Base-by-base conservation (phyloP, 1,140 invertebrate genomes). In the Gryon sp. region DNA sequence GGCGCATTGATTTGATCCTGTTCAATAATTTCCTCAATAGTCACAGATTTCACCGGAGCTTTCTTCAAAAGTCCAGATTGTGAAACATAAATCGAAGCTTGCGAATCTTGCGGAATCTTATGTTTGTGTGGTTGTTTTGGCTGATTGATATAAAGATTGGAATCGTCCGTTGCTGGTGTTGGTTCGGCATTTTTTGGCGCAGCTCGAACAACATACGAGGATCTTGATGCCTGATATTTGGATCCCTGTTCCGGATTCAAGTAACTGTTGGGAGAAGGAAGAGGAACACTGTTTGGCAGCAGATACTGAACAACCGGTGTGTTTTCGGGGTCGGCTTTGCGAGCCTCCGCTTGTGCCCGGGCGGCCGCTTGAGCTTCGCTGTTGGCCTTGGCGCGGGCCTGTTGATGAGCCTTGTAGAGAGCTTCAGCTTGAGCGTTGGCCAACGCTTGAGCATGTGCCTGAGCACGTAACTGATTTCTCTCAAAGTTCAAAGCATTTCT, bases 361-460 rank as follows among this genome's bases (percentile, higher is more conserved):
- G 86, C 85, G 0, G 80, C 80, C 0, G 83, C 79, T n/a, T 81
- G 62, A 20, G 83, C 85, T 43, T 89, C 86, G 20, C 40, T 82
- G 8, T 89, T 86, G 5, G 86, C 85, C 18, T 88, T 86, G 8
- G 80, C 82, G 0, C 81, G 82, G 8, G 82, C 81, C 16, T 82
- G 78, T 8, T 84, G 83, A 45, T 86, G 84, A 16, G 76, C 69
- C 16, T 88, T 87, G 38, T 84, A 88, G 2, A 89, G 66, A 4
- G 84, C 86, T 9, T 83, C 72, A 0, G 88, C 88, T 57, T 89
- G 87, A 1, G 87, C 87, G 34, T 88, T 83, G 0, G 87, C 87
- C 0, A 88, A 0, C 1, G 84, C 87, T 41, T 89, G 88, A n/a
- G 88, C 87, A 0, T 86, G 82, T 2, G 80, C 87, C 16, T 87